phyloP scores from a whole-genome alignment of 1,140 invertebrate genomes.

The Drosophila elegans region DNA sequence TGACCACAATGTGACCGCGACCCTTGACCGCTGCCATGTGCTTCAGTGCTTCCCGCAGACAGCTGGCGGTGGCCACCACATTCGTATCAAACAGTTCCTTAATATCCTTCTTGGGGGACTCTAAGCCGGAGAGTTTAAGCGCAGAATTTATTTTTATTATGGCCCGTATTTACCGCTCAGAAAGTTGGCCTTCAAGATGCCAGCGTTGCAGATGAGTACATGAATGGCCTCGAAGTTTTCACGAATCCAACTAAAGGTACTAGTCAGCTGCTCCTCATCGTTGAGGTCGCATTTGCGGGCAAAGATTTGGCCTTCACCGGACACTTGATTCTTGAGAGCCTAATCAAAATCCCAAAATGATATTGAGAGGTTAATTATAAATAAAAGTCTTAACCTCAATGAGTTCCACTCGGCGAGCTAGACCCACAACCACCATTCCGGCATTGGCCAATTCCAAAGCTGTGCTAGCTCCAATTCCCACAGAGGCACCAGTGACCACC shows the following conservation, averaged over 20 bases:
- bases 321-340: constrained; percentile 62
- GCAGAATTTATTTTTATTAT: not conserved
- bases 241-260: constrained; percentile 85
- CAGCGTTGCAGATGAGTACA: constrained; percentile 80
- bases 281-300: constrained; percentile 86
- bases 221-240: constrained; percentile 65
- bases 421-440: constrained; percentile 87
- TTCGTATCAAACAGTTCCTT: constrained; percentile 86
- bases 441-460: constrained; percentile 85
- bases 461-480: constrained; percentile 87
- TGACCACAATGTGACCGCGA: constrained; percentile 84
- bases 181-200: constrained; percentile 79
- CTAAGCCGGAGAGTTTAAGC: constrained; percentile 24
- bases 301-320: constrained; percentile 76
- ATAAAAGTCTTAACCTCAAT: constrained; percentile 52
- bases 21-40: constrained; percentile 85
- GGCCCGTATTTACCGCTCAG: constrained; percentile 49
- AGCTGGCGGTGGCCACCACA: constrained; percentile 86
- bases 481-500: constrained; percentile 88
- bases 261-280: constrained; percentile 86
- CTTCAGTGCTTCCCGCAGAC: constrained; percentile 86
- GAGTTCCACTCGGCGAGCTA: constrained; percentile 86
- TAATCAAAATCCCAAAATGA: not conserved
- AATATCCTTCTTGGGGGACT: constrained; percentile 73
- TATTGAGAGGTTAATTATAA: not conserved